Evolutionary conservation across 2,113 vertebrate genomes (phyloP).

Genomic region (Girardinichthys multiradiatus): DNA sequence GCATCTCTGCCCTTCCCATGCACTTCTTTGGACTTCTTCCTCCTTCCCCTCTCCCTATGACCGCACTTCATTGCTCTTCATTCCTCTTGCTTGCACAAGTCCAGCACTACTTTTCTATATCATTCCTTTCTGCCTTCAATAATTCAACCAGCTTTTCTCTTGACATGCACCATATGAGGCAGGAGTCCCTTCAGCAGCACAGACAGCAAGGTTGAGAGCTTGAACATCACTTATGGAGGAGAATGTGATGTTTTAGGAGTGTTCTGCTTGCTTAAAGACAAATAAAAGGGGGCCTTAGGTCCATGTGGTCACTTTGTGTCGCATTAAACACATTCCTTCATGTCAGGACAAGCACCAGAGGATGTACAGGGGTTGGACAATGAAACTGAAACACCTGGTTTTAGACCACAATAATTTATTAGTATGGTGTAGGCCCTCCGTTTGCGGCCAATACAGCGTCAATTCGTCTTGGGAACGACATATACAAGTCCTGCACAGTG

Average conservation of each 20-base stretch:
- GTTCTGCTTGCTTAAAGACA: constrained; percentile 27
- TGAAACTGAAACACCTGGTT: no score
- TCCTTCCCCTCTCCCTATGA: neutral
- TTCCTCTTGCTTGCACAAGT: constrained; percentile 15
- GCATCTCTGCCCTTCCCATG: constrained; percentile 12
- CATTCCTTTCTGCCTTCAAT: constrained; percentile 52
- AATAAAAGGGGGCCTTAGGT: constrained; percentile 6
- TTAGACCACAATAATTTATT: no score
- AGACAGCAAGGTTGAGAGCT: constrained; percentile 19
- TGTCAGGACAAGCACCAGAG: neutral
- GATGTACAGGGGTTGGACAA: no score
- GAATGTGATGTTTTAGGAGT: constrained; percentile 1
- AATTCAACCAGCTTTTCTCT: constrained; percentile 65
- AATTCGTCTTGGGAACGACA: no score
- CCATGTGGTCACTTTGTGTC: neutral
- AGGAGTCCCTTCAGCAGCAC: constrained; percentile 32
- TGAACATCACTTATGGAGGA: constrained; percentile 29
- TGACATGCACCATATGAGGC: constrained; percentile 28
- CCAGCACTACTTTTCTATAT: constrained; percentile 35
- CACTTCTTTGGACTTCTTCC: neutral
- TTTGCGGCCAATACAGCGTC: no score
- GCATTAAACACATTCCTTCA: neutral
- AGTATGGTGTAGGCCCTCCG: no score
- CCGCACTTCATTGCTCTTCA: constrained; percentile 3
- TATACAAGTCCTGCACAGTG: no score